These are phyloP conservation scores for Seira sanloemensis DNA, from an alignment of 2,888 invertebrate species.

Conservation along the genomic window DNA sequence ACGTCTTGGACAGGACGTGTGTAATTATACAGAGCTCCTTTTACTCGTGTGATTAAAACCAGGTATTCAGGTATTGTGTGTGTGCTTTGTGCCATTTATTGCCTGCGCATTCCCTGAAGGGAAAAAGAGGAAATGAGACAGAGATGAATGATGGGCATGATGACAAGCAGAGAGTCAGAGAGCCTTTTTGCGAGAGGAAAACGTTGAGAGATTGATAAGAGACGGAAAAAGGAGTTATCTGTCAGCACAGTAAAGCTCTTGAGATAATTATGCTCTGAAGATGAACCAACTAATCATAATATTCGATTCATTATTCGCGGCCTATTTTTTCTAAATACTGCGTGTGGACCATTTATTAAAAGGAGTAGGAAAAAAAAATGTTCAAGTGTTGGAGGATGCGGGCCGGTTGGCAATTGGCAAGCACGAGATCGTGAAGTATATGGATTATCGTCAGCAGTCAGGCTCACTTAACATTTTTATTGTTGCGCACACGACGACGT, in stretches of 20 bases:
- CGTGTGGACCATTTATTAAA: background rate
- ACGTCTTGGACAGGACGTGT: conserved; percentile 5
- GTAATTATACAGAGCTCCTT: conserved; percentile 6
- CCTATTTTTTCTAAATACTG: background rate
- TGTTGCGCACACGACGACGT: background rate
- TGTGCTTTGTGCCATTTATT: background rate
- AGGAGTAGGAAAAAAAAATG: background rate
- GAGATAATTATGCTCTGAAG: conserved; percentile 9
- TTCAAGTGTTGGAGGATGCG: background rate
- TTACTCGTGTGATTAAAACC: conserved; percentile 10
- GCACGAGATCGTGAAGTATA: background rate
- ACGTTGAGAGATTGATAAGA: conserved; percentile 2
- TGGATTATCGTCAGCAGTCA: background rate
- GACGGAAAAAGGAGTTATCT: conserved; percentile 12
- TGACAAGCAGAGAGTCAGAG: background rate
- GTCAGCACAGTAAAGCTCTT: background rate
- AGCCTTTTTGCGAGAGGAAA: background rate
- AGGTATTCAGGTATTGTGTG: background rate
- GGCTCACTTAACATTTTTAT: background rate
- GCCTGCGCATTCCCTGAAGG: background rate
- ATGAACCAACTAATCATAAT: conserved; percentile 5
- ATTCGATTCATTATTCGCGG: background rate
- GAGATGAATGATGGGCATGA: conserved; percentile 37
- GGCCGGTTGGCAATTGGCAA: background rate
- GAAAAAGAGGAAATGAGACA: conserved; percentile 57